These are phyloP conservation scores for Macaria liturata DNA, from an alignment of 2,888 invertebrate species.

Conservation along the genomic window DNA sequence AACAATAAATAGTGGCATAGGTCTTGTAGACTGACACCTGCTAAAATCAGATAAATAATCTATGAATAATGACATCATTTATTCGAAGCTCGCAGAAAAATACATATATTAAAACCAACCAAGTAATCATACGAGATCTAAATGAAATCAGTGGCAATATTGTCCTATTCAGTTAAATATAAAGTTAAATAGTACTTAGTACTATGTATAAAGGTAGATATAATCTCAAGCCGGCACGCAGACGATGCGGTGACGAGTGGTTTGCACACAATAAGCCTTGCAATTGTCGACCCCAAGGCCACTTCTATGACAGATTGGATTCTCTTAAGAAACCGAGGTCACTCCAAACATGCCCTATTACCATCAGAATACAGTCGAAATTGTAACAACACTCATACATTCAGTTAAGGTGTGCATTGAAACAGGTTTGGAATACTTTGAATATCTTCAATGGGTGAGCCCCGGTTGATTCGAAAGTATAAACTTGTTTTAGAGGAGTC, in stretches of 20 bases:
- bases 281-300: conserved; percentile 49
- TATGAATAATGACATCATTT: too few relatives aligned
- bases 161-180: too few relatives aligned
- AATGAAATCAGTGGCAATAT: too few relatives aligned
- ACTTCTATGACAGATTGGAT: conserved; percentile 47
- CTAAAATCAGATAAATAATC: too few relatives aligned
- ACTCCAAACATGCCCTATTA: conserved; percentile 25
- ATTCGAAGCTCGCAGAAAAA: too few relatives aligned
- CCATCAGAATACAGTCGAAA: conserved; percentile 25
- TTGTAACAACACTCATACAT: conserved; percentile 6
- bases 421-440: conserved; percentile 40
- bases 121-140: too few relatives aligned
- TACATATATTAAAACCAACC: too few relatives aligned
- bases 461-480: conserved; percentile 37
- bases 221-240: not conserved
- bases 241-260: conserved; percentile 18
- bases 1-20: too few relatives aligned
- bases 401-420: conserved; percentile 15
- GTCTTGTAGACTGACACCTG: too few relatives aligned
- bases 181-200: too few relatives aligned
- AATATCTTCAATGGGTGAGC: conserved; percentile 35
- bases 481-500: conserved; percentile 33
- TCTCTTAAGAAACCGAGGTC: conserved; percentile 42
- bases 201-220: too few relatives aligned
- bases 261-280: conserved; percentile 48